Evolutionary conservation across 2,888 invertebrate species (phyloP), one percentile per base, ranked within the genome.

Genomic region (Hipparchia sbordonii): DNA sequence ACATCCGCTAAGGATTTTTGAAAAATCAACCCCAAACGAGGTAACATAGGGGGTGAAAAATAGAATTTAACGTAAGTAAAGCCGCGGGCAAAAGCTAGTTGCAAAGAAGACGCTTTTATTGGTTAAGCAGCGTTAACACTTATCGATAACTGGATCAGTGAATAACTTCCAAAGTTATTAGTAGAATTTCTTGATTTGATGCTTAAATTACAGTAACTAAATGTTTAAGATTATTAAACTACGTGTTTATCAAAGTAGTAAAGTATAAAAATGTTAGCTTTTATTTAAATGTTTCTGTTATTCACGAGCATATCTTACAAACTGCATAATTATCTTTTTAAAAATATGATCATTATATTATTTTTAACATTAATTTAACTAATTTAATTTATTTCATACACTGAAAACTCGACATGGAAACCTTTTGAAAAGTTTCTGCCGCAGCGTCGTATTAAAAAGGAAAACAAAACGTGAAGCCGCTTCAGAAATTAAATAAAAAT

Each of bases 381-480:
- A 65, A 51, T n/a, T 51, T 23, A 63, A 51, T 51, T 51, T 23
- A 51, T 48, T 65, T 65, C 52, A 65, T 65, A 65, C 52, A 51
- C 51, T 52, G 62, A 67, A 70, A 67, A 51, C 70, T 61, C 69
- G 70, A 70, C 70, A 61, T 48, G 70, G 67, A 73, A 70, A 56
- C 66, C 61, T 62, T 66, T 70, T 62, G 33, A 65, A 65, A 52
- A 62, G 9, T 39, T 65, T 52, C 65, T 67, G 70, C 73, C 70
- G 70, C 70, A 73, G 54, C 67, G 67, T 70, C 67, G 63, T 59
- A 73, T 71, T 54, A 66, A 73, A 67, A 73, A 61, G 70, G 48
- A 59, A 63, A 66, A 74, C 61, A 61, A 70, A 65, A 68, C 45
- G 59, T 71, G 65, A 63, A 70, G 45, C 51, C 9, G 45, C 65